Conservation (phyloP, 2,888 invertebrate species). For the Chalcis sispes region DNA sequence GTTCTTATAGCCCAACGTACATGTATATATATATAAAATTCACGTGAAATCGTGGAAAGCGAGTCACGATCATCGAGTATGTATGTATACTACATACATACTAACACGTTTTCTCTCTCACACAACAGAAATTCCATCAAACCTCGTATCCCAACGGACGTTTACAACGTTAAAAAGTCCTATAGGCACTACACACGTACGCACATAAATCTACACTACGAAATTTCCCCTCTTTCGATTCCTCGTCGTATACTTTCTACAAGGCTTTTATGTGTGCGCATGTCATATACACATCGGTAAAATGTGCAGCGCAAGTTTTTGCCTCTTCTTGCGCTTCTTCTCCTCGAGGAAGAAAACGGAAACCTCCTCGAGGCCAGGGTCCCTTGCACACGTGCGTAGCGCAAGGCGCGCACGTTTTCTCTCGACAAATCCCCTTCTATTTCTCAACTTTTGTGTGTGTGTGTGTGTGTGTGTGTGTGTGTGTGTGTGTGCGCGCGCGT, state of each 20-base stretch:
- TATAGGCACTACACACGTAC: too few species aligned
- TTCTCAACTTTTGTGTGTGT: neutral
- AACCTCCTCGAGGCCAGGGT: neutral
- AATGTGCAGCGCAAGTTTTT: neutral
- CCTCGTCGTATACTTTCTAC: neutral
- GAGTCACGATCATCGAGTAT: too few species aligned
- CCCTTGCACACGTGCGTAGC: constrained; percentile 40
- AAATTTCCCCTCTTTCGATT: neutral
- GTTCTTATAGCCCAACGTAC: too few species aligned
- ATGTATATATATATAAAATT: too few species aligned
- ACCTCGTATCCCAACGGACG: too few species aligned
- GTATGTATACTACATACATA: too few species aligned
- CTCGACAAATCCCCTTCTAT: neutral
- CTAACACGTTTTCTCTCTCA: too few species aligned
- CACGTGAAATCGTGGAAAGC: too few species aligned
- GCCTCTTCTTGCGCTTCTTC: neutral
- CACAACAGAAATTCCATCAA: too few species aligned
- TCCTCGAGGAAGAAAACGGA: constrained; percentile 32
- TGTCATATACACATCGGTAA: constrained; percentile 10
- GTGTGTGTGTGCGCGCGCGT: neutral
- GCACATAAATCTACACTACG: too few species aligned
- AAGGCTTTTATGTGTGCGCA: neutral
- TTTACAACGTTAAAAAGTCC: too few species aligned
- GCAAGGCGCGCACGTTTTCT: constrained; percentile 52
- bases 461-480: neutral